Conservation (phyloP, 2,113 vertebrate genomes). For the Calidris pugnax region DNA sequence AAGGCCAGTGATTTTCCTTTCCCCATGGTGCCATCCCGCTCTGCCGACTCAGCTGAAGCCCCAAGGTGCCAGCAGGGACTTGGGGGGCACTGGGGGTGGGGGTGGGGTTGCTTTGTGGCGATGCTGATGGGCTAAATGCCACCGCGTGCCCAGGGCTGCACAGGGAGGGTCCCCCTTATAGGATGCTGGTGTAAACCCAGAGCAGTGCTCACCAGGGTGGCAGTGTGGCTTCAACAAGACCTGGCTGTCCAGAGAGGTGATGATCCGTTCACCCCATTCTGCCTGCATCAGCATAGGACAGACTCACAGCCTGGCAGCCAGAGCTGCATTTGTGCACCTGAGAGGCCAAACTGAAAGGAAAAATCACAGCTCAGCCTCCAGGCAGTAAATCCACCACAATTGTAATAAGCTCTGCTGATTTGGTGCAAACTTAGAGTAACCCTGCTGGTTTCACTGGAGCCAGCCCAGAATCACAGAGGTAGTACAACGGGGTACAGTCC, state of each 20-base stretch:
- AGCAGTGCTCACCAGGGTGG: not conserved
- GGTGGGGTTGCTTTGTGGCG: not conserved
- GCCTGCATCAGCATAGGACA: not conserved
- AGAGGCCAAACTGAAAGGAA: slow-evolving; percentile 27
- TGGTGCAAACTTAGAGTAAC: not conserved
- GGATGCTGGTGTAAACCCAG: not conserved
- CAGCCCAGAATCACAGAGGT: not conserved
- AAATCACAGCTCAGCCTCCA: slow-evolving; percentile 14
- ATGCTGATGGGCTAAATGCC: not conserved
- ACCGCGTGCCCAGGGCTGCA: not conserved
- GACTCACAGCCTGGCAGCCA: not conserved
- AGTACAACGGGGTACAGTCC: not conserved
- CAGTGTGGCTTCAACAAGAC: fast-evolving
- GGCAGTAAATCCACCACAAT: not conserved
- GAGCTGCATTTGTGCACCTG: not conserved
- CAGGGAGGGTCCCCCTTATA: not conserved
- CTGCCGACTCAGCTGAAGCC: not conserved
- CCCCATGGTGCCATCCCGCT: not conserved
- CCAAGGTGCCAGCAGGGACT: not conserved
- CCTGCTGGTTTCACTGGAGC: not conserved
- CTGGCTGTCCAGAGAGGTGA: not conserved
- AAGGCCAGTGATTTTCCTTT: not conserved
- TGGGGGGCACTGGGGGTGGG: not conserved
- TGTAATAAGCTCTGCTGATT: not conserved
- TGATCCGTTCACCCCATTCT: not conserved